Base-by-base conservation (phyloP, 2,888 invertebrate species). In the Drosophila gaucha region DNA sequence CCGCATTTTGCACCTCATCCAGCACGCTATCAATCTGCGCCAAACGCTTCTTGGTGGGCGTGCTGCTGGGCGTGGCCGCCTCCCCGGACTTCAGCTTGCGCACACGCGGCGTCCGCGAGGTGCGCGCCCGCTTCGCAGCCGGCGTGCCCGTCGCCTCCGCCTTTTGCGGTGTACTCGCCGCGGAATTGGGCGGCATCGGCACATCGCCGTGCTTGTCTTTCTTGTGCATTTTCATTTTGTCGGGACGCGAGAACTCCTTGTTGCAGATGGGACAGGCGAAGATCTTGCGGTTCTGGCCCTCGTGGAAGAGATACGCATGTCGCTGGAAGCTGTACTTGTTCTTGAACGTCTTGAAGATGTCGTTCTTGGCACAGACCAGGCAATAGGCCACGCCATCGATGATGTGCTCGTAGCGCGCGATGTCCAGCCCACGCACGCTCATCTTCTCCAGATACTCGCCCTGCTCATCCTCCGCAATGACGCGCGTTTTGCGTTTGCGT, bases 141-240 rank as follows among this genome's bases (percentile, higher is more conserved):
- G 88, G 78, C n/a, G 80, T 58, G 16, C 71, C 66, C 9, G 69
- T 46, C 1, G 58, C 60, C 0, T 66, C 72, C 0, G 76, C 49
- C 28, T 84, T 87, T 6, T 74, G 52, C 0, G 86, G 79, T 55
- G 88, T 86, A 8, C 35, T 55, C 28, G 75, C 66, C 3, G 68
- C 59, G 1, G 75, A 73, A 0, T 75, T 75, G 2, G 85, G 87
- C 35, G 83, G 78, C 65, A 88, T 84, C 4, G 86, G 75, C 33
- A 88, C 75, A 52, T 90, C 90, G 8, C 90, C 89, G 52, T 91
- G 91, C 52, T 91, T 91, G 49, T 91, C 91, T 74, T 91, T 91
- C 66, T 91, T 91, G 76, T 91, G 91, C 91, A 91, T 90, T 72
- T 91, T 91, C 91, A 91, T 91, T 71, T 91, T 91, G 54, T 91